A percentile compares a stretch with the other conserved stretches of the same genome.
Evolutionary conservation across 1,140 invertebrate species (phyloP).

Genomic region (Drosophila biarmipes): DNA sequence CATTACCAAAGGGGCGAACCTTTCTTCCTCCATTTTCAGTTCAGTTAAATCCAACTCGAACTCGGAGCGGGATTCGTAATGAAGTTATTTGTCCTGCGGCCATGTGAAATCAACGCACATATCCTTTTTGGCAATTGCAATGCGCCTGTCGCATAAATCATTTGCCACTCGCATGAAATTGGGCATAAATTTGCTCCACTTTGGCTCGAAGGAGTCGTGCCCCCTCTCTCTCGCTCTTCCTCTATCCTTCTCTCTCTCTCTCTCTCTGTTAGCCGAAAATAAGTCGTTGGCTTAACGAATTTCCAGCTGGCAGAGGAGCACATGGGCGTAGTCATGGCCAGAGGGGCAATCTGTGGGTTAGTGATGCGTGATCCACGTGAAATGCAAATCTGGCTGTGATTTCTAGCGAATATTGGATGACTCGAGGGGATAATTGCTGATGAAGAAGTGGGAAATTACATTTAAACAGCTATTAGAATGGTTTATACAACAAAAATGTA

Average conservation of each 20-base stretch:
- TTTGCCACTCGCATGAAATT: slow-evolving; percentile 82
- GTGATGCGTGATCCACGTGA: slow-evolving; percentile 39
- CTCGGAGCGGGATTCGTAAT: slow-evolving; percentile 55
- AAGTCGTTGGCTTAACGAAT: slow-evolving; percentile 77
- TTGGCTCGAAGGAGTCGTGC: slow-evolving; percentile 48
- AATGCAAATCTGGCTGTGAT: slow-evolving; percentile 26
- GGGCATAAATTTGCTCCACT: slow-evolving; percentile 83
- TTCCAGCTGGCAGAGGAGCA: slow-evolving; percentile 47
- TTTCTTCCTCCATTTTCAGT: slow-evolving; percentile 14
- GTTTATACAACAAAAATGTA: too few relatives aligned
- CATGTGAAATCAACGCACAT: slow-evolving; percentile 78
- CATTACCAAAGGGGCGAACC: slow-evolving; percentile 67
- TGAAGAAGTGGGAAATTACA: neutral
- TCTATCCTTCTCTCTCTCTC: neutral
- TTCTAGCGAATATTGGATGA: neutral
- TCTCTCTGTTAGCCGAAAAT: slow-evolving; percentile 32
- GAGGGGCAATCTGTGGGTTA: slow-evolving; percentile 29
- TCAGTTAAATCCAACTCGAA: slow-evolving; percentile 11
- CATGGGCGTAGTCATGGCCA: slow-evolving; percentile 31
- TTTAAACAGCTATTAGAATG: neutral
- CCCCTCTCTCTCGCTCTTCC: neutral
- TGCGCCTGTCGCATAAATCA: slow-evolving; percentile 80
- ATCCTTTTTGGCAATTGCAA: slow-evolving; percentile 83
- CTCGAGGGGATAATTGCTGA: slow-evolving; percentile 14
- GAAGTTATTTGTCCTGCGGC: slow-evolving; percentile 82